Percentiles rank a stretch among this genome's conserved stretches.
phyloP scores from a whole-genome alignment of 2,113 vertebrate genomes.

The Colossoma macropomum region DNA sequence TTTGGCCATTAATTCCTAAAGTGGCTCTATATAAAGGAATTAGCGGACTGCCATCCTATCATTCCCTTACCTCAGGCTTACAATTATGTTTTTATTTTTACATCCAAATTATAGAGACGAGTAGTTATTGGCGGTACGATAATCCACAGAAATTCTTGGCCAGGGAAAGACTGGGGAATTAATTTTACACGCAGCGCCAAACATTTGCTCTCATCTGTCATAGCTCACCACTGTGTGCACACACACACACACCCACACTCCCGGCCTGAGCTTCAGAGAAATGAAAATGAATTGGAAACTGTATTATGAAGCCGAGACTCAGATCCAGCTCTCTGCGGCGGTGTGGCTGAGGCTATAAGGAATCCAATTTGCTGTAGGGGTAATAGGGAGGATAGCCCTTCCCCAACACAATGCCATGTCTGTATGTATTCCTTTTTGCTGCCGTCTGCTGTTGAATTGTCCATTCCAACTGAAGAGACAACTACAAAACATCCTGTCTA shows the following conservation, averaged over 20 bases:
- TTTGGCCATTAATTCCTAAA: conserved; percentile 50
- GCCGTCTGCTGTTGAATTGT: conserved; percentile 31
- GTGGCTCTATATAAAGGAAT: conserved; percentile 49
- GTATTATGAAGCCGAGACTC: conserved; percentile 41
- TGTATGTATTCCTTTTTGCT: conserved; percentile 40
- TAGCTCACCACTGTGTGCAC: conserved; percentile 38
- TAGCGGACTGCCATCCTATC: conserved; percentile 21
- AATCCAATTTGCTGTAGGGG: conserved; percentile 54
- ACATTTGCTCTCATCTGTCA: conserved; percentile 55
- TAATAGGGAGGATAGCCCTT: conserved; percentile 46
- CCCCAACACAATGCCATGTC: conserved; percentile 43
- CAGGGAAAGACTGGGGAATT: conserved; percentile 46
- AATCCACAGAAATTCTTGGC: conserved; percentile 51
- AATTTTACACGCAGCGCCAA: conserved; percentile 53
- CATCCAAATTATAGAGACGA: conserved; percentile 54
- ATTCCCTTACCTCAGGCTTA: conserved; percentile 38
- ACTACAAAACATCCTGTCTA: conserved; percentile 22
- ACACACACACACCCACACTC: conserved; percentile 16
- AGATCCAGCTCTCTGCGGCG: conserved; percentile 42
- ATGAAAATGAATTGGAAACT: conserved; percentile 55
- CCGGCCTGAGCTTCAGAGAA: conserved; percentile 38
- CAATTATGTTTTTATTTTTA: conserved; percentile 59
- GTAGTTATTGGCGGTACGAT: conserved; percentile 44
- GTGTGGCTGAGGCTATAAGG: conserved; percentile 51
- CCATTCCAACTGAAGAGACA: conserved; percentile 16